A percentile compares a stretch with the other conserved stretches of the same genome.
Evolutionary conservation across 1,140 invertebrate species (phyloP).

Genomic region (Aleiodes sp.): DNA sequence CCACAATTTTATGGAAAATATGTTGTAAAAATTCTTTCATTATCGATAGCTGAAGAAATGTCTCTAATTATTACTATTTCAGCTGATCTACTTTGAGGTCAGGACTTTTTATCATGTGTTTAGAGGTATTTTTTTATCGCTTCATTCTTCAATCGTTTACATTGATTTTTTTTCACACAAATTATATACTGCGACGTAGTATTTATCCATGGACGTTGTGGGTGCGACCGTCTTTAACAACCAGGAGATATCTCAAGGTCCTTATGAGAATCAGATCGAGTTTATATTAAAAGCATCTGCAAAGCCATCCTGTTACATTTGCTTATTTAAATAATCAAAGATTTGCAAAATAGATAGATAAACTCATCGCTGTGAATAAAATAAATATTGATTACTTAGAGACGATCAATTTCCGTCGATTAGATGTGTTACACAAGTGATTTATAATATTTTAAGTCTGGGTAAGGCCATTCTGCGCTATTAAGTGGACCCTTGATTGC

Average conservation of each 20-base stretch:
- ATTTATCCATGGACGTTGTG: slow-evolving; percentile 4
- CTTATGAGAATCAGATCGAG: slow-evolving; percentile 3
- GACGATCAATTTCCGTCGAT: slow-evolving; percentile 7
- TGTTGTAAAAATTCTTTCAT: background rate
- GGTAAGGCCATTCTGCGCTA: background rate
- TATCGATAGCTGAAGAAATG: background rate
- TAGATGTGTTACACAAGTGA: background rate
- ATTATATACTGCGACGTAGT: background rate
- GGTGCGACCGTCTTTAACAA: slow-evolving; percentile 3
- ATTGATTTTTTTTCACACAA: background rate
- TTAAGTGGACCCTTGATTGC: background rate
- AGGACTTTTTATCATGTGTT: no score
- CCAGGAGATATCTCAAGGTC: background rate
- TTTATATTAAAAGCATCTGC: slow-evolving; percentile 1
- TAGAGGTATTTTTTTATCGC: background rate
- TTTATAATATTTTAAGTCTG: no score
- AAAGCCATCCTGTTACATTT: background rate
- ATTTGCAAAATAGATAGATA: background rate
- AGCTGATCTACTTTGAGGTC: background rate
- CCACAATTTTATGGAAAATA: background rate
- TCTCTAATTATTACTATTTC: background rate
- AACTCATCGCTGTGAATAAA: slow-evolving; percentile 15
- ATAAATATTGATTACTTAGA: slow-evolving; percentile 11
- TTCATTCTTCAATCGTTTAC: background rate
- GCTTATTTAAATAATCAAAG: background rate